Conservation (phyloP, 2,797 vertebrate genomes). For the Coendou prehensilis region DNA sequence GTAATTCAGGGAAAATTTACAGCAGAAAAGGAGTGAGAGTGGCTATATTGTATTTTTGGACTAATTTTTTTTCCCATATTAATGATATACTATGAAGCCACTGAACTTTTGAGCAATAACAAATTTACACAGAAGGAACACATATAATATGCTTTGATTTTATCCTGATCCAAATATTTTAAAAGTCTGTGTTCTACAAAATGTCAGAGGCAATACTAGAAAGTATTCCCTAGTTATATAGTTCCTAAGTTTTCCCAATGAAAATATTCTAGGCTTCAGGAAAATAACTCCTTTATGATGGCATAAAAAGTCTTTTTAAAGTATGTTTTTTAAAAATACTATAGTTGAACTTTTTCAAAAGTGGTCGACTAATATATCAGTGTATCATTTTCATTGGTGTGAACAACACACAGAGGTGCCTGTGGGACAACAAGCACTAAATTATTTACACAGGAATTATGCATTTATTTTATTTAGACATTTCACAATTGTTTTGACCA, state of each 20-base stretch:
- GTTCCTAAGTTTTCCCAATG: background rate
- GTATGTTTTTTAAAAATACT: background rate
- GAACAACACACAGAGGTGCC: background rate
- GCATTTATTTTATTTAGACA: background rate
- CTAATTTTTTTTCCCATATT: background rate
- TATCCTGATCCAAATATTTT: background rate
- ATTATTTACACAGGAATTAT: background rate
- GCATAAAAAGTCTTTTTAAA: background rate
- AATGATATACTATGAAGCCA: background rate
- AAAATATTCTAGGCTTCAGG: background rate
- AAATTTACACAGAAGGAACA: slow-evolving; percentile 19
- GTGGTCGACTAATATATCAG: background rate
- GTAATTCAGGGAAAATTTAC: background rate
- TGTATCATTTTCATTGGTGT: background rate
- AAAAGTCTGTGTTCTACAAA: background rate
- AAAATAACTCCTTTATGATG: background rate
- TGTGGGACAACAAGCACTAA: background rate
- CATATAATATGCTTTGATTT: background rate
- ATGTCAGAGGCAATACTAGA: background rate
- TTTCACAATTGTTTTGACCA: background rate
- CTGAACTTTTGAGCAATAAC: background rate
- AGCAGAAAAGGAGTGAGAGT: background rate
- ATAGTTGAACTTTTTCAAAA: slow-evolving; percentile 41
- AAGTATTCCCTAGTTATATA: background rate
- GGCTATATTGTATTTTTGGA: background rate